Conservation (phyloP, 2,888 invertebrate species). For the Brachylomia viminalis region DNA sequence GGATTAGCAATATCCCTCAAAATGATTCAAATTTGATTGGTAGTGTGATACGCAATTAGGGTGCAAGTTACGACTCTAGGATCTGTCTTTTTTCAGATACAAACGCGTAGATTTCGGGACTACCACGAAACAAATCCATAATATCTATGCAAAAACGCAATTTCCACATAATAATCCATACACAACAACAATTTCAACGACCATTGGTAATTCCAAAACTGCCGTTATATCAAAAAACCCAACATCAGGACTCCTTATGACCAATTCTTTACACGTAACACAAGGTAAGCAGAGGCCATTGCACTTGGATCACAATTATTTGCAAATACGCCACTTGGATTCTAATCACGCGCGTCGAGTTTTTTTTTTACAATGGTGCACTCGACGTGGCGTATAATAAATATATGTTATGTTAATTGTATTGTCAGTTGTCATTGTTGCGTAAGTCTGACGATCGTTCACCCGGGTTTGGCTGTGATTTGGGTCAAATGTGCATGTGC, state of each 20-base stretch:
- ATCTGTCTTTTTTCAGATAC: background rate
- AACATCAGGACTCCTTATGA: conserved; percentile 45
- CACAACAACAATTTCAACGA: conserved; percentile 32
- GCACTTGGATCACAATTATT: conserved; percentile 83
- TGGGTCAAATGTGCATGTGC: conserved; percentile 58
- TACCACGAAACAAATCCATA: background rate
- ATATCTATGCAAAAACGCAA: background rate
- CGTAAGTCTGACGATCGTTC: conserved; percentile 73
- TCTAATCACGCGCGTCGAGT: conserved; percentile 77
- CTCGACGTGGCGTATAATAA: conserved; percentile 75
- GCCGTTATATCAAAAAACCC: conserved; percentile 69
- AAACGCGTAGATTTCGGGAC: background rate
- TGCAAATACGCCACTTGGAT: conserved; percentile 81
- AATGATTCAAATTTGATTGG: too few relatives aligned
- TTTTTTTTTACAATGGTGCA: conserved; percentile 79
- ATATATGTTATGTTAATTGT: conserved; percentile 82
- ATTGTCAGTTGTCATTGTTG: conserved; percentile 80
- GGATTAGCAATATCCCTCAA: too few relatives aligned
- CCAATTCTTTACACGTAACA: conserved; percentile 77
- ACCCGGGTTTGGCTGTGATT: conserved; percentile 60
- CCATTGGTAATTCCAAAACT: conserved; percentile 54
- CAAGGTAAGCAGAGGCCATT: conserved; percentile 87
- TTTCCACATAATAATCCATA: conserved; percentile 12
- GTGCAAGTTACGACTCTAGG: too few relatives aligned
- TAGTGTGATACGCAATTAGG: too few relatives aligned